Base-by-base conservation (phyloP, 2,888 invertebrate species). In the Erebia ligea region DNA sequence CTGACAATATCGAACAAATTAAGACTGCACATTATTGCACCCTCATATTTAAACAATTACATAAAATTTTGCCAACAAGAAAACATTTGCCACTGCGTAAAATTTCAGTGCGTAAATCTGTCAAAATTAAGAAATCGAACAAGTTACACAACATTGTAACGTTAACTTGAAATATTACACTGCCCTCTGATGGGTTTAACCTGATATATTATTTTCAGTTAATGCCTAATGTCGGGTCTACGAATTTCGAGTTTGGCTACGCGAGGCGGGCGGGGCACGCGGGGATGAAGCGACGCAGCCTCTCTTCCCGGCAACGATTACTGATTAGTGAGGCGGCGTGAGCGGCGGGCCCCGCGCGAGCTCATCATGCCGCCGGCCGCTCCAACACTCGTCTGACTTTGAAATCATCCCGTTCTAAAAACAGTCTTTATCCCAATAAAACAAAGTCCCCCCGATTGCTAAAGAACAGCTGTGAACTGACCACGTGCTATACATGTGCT, bases 281-380 rank as follows among this genome's bases (percentile, higher is more conserved):
- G 77, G 78, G 79, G 77, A 77, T 73, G 79, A 78, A 84, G 88
- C 86, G 87, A 87, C 91, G 91, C 92, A 92, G 92, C 92, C 92
- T 92, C 92, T 89, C 90, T 89, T 86, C 90, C 89, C 90, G 88
- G 86, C 93, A 93, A 94, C 93, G 94, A 93, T 94, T 94, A 94
- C 94, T 93, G 93, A 93, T 94, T 93, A 94, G 94, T 94, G 90
- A 90, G 90, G 88, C 90, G 90, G 90, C 87, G 89, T 82, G 88
- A 84, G 86, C 86, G 91, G 90, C 88, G 86, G 85, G 86, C 87
- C 86, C 86, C 89, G 91, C 86, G 81, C 76, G 82, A 80, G 83
- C 83, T 79, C 80, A 80, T 78, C 73, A 86, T 87, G 90, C 87
- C 88, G 85, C 86, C 89, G 83, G 73, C 86, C 85, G 77, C 73